phyloP scores from a whole-genome alignment of 2,113 vertebrate genomes.

The Phylloscopus trochiloides region DNA sequence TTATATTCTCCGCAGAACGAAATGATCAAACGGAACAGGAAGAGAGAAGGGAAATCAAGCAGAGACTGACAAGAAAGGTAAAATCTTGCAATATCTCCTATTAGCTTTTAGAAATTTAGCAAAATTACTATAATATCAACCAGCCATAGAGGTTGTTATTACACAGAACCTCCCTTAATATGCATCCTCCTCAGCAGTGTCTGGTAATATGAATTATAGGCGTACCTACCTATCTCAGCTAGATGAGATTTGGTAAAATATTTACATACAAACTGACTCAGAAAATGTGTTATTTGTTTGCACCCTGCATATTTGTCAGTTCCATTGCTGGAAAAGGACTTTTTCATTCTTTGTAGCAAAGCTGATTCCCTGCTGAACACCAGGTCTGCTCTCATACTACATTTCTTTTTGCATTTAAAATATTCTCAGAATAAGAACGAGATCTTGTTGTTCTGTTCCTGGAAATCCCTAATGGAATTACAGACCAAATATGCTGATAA shows the following conservation, averaged over 20 bases:
- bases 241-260: background rate
- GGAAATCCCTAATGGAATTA: background rate
- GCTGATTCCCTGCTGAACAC: background rate
- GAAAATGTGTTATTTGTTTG: background rate
- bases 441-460: background rate
- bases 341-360: background rate
- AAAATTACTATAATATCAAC: background rate
- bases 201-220: background rate
- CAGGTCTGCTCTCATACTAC: background rate
- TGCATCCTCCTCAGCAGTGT: background rate
- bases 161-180: background rate
- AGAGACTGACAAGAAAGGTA: conserved; percentile 96
- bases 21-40: conserved; percentile 96
- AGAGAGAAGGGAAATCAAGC: conserved; percentile 95
- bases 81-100: background rate
- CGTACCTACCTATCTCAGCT: background rate
- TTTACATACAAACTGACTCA: background rate
- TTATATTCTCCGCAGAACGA: conserved; percentile 80
- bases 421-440: background rate
- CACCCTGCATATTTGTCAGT: background rate
- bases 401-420: background rate
- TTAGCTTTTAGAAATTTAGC: background rate
- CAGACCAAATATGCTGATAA: background rate
- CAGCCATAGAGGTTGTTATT: background rate
- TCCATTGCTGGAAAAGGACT: background rate